Conservation (phyloP, 2,113 vertebrate genomes). For the Abramis brama region DNA sequence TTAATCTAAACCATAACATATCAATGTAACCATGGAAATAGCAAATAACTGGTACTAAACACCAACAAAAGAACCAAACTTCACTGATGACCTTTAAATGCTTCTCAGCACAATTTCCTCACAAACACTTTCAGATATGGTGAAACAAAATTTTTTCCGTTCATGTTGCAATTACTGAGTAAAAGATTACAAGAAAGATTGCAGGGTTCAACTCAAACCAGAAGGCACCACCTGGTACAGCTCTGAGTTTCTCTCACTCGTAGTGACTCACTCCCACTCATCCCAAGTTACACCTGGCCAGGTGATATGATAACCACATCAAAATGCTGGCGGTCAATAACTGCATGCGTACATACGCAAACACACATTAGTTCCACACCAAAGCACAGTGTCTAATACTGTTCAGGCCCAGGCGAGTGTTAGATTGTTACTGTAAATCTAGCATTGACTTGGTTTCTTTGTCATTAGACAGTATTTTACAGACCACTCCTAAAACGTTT, state of each 20-base stretch:
- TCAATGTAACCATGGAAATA: neutral
- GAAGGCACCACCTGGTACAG: constrained; percentile 36
- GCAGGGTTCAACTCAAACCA: constrained; percentile 4
- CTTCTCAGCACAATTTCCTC: neutral
- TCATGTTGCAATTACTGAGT: constrained; percentile 25
- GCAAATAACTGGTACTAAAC: neutral
- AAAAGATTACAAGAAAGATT: neutral
- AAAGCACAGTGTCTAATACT: constrained; percentile 33
- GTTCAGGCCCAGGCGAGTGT: constrained; percentile 27
- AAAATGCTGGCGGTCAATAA: constrained; percentile 43
- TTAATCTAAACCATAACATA: neutral
- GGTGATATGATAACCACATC: constrained; percentile 48
- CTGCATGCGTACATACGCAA: neutral
- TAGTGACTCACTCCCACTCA: neutral
- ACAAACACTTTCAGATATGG: neutral
- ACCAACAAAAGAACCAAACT: neutral
- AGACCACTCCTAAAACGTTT: neutral
- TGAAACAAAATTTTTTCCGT: neutral
- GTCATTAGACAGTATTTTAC: neutral
- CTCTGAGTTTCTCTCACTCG: constrained; percentile 17
- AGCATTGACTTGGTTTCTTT: neutral
- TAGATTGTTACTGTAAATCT: constrained; percentile 36
- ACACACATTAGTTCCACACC: constrained; percentile 37
- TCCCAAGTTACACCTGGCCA: constrained; percentile 45
- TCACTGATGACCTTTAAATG: neutral